Conservation (phyloP, 92 coral and sea anemone genomes). For the Porites rus region DNA sequence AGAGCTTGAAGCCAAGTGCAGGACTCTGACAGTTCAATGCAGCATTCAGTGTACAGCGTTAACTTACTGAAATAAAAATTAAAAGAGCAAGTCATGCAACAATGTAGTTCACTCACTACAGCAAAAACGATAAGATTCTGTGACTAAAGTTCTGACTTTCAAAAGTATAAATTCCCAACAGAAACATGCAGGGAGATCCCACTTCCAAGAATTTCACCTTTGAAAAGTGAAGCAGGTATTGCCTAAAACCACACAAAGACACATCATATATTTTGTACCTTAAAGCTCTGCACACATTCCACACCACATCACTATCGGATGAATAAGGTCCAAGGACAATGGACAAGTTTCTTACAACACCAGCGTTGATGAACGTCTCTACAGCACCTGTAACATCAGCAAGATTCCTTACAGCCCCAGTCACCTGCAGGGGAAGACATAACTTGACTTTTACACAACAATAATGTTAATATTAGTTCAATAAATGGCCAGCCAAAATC, state of each 20-base stretch:
- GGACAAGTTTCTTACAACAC: conserved; percentile 68
- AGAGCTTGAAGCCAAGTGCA: conserved; percentile 78
- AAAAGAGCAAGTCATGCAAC: background rate
- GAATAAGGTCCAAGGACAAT: conserved; percentile 77
- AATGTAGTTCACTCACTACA: background rate
- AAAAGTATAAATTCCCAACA: no score
- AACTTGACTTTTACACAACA: no score
- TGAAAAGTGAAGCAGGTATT: no score
- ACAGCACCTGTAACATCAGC: conserved; percentile 94
- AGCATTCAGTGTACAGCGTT: conserved; percentile 95
- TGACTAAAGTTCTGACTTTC: no score
- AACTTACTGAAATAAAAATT: conserved; percentile 70
- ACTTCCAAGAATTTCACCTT: no score
- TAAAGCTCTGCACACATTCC: conserved; percentile 91
- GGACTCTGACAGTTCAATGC: conserved; percentile 71
- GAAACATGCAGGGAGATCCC: no score
- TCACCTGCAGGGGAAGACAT: conserved; percentile 58
- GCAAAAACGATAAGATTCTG: no score
- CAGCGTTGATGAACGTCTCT: conserved; percentile 75
- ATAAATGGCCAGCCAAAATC: no score
- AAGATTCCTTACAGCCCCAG: conserved; percentile 89
- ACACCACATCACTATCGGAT: conserved; percentile 88
- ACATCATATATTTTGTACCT: conserved; percentile 56
- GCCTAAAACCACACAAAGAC: no score
- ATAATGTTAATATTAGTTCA: no score